These are phyloP conservation scores for Poecilia latipinna DNA, from an alignment of 2,113 vertebrate species.

Conservation along the genomic window DNA sequence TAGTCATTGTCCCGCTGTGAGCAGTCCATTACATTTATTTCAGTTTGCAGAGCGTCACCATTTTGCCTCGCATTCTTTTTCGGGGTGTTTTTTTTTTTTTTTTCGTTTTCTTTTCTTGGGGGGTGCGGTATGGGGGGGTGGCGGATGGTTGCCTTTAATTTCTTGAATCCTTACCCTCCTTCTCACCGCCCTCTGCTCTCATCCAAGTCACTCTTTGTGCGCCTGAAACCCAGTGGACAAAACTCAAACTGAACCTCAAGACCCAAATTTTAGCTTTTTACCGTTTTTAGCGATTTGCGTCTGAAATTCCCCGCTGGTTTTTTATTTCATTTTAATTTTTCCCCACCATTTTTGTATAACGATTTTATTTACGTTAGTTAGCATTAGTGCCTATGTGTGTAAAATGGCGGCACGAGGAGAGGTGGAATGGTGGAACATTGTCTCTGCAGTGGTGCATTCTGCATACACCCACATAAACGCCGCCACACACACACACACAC, in stretches of 20 bases:
- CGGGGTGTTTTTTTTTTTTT: conserved; percentile 1
- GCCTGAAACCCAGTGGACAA: conserved; percentile 42
- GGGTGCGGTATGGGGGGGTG: no score
- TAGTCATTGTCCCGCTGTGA: conserved; percentile 72
- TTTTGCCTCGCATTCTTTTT: conserved; percentile 45
- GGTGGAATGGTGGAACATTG: conserved; percentile 67
- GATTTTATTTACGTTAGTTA: conserved; percentile 28
- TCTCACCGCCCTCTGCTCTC: conserved; percentile 34
- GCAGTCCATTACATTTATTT: conserved; percentile 74
- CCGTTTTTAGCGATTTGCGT: conserved; percentile 6
- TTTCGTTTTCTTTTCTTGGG: conserved; percentile 12
- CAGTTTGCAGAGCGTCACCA: conserved; percentile 67
- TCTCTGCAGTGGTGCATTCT: conserved; percentile 69
- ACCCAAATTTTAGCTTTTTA: conserved; percentile 16
- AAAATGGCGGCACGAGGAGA: conserved; percentile 74
- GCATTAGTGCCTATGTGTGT: conserved; percentile 48
- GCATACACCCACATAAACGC: conserved; percentile 37
- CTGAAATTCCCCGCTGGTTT: neutral
- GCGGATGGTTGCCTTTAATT: conserved; percentile 3
- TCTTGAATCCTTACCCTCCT: conserved; percentile 52
- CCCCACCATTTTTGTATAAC: neutral
- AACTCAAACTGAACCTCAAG: conserved; percentile 9
- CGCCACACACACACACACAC: conserved; percentile 2
- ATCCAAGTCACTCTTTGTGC: conserved; percentile 61
- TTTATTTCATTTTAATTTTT: neutral